These are phyloP conservation scores for Ennomos erosarius DNA, from an alignment of 2,888 invertebrate genomes.

Conservation along the genomic window DNA sequence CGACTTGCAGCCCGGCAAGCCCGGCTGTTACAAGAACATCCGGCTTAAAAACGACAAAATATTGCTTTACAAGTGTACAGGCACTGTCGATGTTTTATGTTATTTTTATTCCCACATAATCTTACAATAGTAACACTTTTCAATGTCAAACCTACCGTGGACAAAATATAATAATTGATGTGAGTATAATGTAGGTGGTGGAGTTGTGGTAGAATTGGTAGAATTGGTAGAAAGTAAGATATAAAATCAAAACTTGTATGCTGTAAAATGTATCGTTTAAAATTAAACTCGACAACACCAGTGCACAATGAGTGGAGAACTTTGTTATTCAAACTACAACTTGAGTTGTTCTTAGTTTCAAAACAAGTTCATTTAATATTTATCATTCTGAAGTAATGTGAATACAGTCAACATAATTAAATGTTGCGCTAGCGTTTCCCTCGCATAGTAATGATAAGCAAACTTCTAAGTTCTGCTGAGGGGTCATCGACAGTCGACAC, in stretches of 20 bases:
- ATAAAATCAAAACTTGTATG: too few relatives aligned
- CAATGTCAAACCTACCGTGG: too few relatives aligned
- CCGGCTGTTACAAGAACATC: slow-evolving; percentile 3
- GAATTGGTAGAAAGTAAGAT: too few relatives aligned
- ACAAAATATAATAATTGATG: too few relatives aligned
- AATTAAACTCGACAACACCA: too few relatives aligned
- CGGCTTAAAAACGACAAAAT: neutral
- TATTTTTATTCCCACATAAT: too few relatives aligned
- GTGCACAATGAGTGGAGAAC: neutral
- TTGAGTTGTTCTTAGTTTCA: slow-evolving; percentile 4
- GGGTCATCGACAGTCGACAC: slow-evolving; percentile 62
- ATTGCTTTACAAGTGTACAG: neutral
- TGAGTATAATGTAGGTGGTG: too few relatives aligned
- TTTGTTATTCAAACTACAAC: slow-evolving; percentile 3
- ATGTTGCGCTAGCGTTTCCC: slow-evolving; percentile 18
- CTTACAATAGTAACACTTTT: too few relatives aligned
- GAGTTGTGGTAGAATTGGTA: too few relatives aligned
- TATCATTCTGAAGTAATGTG: slow-evolving; percentile 10
- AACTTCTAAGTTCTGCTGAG: slow-evolving; percentile 35
- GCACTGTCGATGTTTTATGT: too few relatives aligned
- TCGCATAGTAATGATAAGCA: slow-evolving; percentile 41
- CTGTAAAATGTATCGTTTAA: too few relatives aligned
- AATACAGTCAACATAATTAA: slow-evolving; percentile 12
- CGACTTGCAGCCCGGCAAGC: neutral
- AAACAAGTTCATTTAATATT: slow-evolving; percentile 15